A percentile compares a stretch with the other conserved stretches of the same genome.
phyloP scores from a whole-genome alignment of 2,888 invertebrate genomes.

The Atherix ibis region DNA sequence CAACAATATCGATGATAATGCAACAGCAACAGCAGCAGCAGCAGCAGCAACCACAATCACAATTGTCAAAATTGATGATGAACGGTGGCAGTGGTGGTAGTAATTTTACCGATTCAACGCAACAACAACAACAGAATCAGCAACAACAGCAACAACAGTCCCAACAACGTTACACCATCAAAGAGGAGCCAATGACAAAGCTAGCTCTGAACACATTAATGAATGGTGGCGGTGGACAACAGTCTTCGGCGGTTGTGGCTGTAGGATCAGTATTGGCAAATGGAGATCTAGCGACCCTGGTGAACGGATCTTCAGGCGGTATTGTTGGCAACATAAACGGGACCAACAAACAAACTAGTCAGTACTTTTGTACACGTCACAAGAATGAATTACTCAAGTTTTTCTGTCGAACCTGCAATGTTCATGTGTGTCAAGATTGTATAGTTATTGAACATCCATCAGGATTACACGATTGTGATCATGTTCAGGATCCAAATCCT shows the following conservation, averaged over 20 bases:
- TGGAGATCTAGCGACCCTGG: not conserved
- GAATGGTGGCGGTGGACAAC: slow-evolving; percentile 5
- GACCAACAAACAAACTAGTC: slow-evolving; percentile 12
- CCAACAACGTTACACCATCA: slow-evolving; percentile 7
- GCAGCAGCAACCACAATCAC: slow-evolving; percentile 20
- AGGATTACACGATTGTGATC: slow-evolving; percentile 72
- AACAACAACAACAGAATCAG: too few relatives aligned
- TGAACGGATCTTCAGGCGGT: slow-evolving; percentile 2
- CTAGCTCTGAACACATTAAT: slow-evolving; percentile 10
- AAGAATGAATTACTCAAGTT: slow-evolving; percentile 82
- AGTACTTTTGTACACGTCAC: slow-evolving; percentile 72
- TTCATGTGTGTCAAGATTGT: slow-evolving; percentile 92
- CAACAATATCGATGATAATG: slow-evolving; percentile 11
- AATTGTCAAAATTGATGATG: slow-evolving; percentile 23
- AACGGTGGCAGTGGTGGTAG: slow-evolving; percentile 8
- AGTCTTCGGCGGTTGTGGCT: too few relatives aligned
- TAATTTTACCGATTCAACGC: slow-evolving; percentile 8
- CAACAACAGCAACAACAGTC: slow-evolving; percentile 5
- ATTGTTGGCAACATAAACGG: slow-evolving; percentile 10
- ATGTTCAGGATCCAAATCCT: slow-evolving; percentile 64
- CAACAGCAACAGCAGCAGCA: slow-evolving; percentile 19
- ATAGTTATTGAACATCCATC: slow-evolving; percentile 72
- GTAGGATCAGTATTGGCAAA: not conserved
- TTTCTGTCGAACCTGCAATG: slow-evolving; percentile 85
- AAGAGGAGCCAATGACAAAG: slow-evolving; percentile 10